Percentiles rank a stretch among this genome's conserved stretches.
Evolutionary conservation across 2,113 vertebrate species (phyloP).

Genomic region (Mellivora capensis): DNA sequence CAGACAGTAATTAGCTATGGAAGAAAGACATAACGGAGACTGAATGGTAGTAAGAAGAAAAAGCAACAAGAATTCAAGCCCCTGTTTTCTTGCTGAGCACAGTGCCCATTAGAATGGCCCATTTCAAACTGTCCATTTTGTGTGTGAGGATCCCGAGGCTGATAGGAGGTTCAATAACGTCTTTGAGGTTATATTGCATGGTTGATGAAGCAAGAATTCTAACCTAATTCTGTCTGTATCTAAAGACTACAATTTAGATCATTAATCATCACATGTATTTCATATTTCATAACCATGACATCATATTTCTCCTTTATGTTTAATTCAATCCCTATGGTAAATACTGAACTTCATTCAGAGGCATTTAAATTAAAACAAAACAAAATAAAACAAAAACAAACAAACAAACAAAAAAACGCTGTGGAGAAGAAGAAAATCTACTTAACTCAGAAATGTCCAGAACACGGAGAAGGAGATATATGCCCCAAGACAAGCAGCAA

Average conservation of each 20-base stretch:
- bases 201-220: not conserved
- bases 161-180: not conserved
- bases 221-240: not conserved
- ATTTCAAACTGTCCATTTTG: not conserved
- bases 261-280: not conserved
- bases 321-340: not conserved
- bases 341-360: not conserved
- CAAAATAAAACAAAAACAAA: too few species aligned
- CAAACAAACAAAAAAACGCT: not conserved
- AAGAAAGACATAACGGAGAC: not conserved
- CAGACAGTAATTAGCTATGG: not conserved
- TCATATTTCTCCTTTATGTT: not conserved
- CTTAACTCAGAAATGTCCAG: not conserved
- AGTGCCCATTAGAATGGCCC: not conserved
- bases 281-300: not conserved
- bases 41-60: not conserved
- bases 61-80: not conserved
- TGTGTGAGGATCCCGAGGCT: not conserved
- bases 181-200: not conserved
- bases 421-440: not conserved
- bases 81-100: not conserved
- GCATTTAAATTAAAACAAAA: slow-evolving; percentile 15
- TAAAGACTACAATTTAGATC: not conserved
- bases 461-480: not conserved
- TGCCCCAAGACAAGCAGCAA: not conserved